Conservation (phyloP, 2,888 invertebrate species). For the Mesoligia furuncula region DNA sequence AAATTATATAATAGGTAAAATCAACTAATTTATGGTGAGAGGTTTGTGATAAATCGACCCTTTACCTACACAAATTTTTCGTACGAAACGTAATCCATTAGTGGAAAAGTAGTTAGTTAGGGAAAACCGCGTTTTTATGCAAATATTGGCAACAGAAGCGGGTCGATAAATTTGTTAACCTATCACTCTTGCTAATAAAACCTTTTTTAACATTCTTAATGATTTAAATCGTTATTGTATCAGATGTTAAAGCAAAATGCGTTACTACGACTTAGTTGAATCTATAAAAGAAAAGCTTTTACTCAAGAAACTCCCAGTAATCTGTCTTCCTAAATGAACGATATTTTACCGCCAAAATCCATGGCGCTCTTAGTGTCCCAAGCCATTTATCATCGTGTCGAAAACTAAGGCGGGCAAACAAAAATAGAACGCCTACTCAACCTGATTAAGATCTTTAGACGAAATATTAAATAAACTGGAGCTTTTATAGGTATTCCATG, state of each 20-base stretch:
- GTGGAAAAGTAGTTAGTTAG: slow-evolving; percentile 50
- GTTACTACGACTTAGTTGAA: neutral
- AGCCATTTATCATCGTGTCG: slow-evolving; percentile 56
- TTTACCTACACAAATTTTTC: slow-evolving; percentile 20
- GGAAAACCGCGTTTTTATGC: slow-evolving; percentile 51
- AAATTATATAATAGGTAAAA: neutral
- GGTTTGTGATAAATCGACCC: slow-evolving; percentile 29
- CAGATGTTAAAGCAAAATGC: neutral
- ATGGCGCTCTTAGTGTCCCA: slow-evolving; percentile 51
- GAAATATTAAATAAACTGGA: slow-evolving; percentile 45
- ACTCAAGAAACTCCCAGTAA: slow-evolving; percentile 25
- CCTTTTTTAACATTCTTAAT: neutral
- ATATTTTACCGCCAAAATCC: slow-evolving; percentile 63
- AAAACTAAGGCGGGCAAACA: slow-evolving; percentile 55
- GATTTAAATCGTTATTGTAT: neutral
- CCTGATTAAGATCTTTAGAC: slow-evolving; percentile 37
- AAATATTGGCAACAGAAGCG: slow-evolving; percentile 55
- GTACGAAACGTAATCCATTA: slow-evolving; percentile 59
- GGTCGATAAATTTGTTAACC: slow-evolving; percentile 54
- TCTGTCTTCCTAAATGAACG: slow-evolving; percentile 50
- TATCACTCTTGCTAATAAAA: slow-evolving; percentile 2
- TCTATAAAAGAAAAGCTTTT: slow-evolving; percentile 33
- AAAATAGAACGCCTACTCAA: slow-evolving; percentile 54
- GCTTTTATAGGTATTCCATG: slow-evolving; percentile 4
- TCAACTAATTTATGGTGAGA: slow-evolving; percentile 31